These are phyloP conservation scores for Polyommatus icarus DNA, from an alignment of 2,888 invertebrate species.

Conservation along the genomic window DNA sequence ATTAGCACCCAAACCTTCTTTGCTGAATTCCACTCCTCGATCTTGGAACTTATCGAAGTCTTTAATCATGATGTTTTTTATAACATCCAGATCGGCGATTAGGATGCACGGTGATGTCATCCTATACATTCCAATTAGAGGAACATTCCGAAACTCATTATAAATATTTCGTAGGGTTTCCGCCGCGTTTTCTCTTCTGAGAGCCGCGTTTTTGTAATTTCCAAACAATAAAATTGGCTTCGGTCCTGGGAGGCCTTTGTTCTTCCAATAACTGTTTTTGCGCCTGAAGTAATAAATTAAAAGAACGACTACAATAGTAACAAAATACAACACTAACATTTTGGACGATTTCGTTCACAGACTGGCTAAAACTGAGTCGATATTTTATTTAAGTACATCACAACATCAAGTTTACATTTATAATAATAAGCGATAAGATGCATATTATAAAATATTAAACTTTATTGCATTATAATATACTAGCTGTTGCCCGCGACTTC, in stretches of 20 bases:
- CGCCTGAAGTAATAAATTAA: background rate
- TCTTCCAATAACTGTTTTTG: conserved; percentile 52
- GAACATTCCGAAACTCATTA: conserved; percentile 51
- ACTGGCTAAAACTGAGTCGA: background rate
- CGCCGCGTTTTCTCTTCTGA: conserved; percentile 45
- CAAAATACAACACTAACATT: background rate
- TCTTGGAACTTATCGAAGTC: conserved; percentile 48
- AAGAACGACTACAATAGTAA: background rate
- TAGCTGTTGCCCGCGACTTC: no score
- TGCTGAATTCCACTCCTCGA: conserved; percentile 54
- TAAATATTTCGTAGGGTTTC: conserved; percentile 49
- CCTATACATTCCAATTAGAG: conserved; percentile 56
- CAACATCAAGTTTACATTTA: background rate
- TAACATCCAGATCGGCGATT: conserved; percentile 54
- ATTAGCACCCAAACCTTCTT: conserved; percentile 53
- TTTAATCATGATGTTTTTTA: conserved; percentile 31
- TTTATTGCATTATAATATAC: background rate
- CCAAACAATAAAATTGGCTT: conserved; percentile 53
- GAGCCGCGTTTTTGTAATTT: conserved; percentile 47
- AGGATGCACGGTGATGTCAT: conserved; percentile 53
- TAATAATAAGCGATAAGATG: background rate
- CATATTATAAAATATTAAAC: background rate
- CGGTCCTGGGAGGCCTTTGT: conserved; percentile 49
- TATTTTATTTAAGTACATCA: background rate
- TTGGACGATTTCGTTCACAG: background rate